Evolutionary conservation across 2,888 invertebrate species (phyloP), one percentile per base, ranked within the genome.

Genomic region (Tetanocera ferruginea): DNA sequence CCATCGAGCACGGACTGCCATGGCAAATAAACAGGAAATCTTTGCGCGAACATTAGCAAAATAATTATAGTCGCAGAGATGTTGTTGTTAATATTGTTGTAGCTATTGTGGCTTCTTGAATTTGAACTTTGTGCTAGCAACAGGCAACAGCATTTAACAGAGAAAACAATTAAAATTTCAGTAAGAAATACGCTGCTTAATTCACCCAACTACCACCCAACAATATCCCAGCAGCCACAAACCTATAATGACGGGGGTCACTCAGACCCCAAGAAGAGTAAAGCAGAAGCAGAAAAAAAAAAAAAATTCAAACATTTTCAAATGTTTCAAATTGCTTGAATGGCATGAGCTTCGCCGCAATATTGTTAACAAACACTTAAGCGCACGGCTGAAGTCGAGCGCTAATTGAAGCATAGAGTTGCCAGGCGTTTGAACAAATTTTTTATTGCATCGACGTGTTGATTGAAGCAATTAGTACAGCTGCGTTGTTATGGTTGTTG

Each of bases 391-490:
- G 55, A 55, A 55, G 55, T 55, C 55, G 19, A 55, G n/a, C 19
- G 55, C 55, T 23, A 55, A 55, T n/a, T 60, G 57, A 23, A 28
- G 57, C 57, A 25, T 60, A 25, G 25, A 28, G 28, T 25, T 23
- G 25, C 57, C 25, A 25, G 25, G 57, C 57, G 57, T 60, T 60
- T 60, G 57, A 60, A 60, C 57, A 14, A 43, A 25, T 60, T 64
- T 78, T 67, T 80, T 79, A 77, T 81, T 79, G 67, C 75, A 80
- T 57, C 82, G 83, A 82, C 82, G 85, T 87, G 86, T 86, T 87
- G 87, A 87, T 87, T 85, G 87, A 85, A 84, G 86, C 87, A 86
- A 86, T 86, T 86, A 86, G 85, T 86, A 76, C 78, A 31, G 64
- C 64, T 28, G 31, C 34, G 11, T 43, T 34, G 31, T 31, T 66